Conservation (phyloP, 2,888 invertebrate genomes). For the Drosophila recens region DNA sequence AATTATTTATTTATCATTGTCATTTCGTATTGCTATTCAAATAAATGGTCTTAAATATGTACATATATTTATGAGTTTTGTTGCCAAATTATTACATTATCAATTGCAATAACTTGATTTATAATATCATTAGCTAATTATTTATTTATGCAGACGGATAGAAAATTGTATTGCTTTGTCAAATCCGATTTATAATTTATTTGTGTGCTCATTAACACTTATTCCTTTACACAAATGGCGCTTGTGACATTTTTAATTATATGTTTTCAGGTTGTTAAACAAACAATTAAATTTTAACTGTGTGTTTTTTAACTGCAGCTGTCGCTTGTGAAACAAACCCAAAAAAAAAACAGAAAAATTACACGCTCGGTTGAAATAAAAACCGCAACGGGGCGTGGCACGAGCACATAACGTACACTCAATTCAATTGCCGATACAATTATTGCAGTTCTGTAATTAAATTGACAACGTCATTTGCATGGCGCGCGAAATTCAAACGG, state of each 20-base stretch:
- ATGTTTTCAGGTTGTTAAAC: slow-evolving; percentile 4
- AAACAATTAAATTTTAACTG: slow-evolving; percentile 9
- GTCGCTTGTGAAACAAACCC: slow-evolving; percentile 16
- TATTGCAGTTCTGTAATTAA: slow-evolving; percentile 9
- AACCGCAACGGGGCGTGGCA: slow-evolving; percentile 31
- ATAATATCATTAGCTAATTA: not conserved
- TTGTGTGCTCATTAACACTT: not conserved
- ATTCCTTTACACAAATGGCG: not conserved
- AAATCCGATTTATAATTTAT: not conserved
- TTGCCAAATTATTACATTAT: not conserved
- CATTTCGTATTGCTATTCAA: not conserved
- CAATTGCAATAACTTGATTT: not conserved
- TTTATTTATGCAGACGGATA: not conserved
- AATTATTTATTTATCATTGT: not conserved
- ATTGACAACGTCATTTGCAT: slow-evolving; percentile 17
- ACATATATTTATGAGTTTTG: not conserved
- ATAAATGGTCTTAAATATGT: not conserved
- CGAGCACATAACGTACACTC: slow-evolving; percentile 15
- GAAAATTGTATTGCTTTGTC: not conserved
- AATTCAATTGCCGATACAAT: slow-evolving; percentile 22
- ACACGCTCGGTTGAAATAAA: slow-evolving; percentile 3
- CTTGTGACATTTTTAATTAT: not conserved
- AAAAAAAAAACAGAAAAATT: slow-evolving; percentile 11
- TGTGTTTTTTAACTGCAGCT: slow-evolving; percentile 7
- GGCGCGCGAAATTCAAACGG: slow-evolving; percentile 49